Conservation (phyloP, 2,113 vertebrate species). For the Eira barbara region DNA sequence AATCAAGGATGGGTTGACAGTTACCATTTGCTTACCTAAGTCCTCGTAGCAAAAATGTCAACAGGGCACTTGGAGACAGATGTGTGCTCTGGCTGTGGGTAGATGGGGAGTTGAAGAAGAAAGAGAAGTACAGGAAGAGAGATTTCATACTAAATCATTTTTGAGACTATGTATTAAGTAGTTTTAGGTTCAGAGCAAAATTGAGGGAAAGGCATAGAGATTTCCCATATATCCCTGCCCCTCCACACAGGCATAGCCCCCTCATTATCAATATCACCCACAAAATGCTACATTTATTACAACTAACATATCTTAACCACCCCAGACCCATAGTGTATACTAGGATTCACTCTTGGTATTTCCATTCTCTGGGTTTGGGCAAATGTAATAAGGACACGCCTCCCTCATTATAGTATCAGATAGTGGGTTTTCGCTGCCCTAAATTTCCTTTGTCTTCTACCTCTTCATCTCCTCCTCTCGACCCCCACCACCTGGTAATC, state of each 20-base stretch:
- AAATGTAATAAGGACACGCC: too few relatives aligned
- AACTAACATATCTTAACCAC: background rate
- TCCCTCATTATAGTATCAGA: background rate
- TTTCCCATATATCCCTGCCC: too few relatives aligned
- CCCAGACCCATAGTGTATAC: background rate
- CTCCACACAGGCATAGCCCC: background rate
- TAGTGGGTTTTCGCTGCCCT: background rate
- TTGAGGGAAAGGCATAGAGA: background rate
- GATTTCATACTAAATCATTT: background rate
- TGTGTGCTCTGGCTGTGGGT: background rate
- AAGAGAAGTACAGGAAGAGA: background rate
- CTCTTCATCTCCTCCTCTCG: background rate
- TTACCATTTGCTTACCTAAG: background rate
- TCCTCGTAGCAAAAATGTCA: background rate
- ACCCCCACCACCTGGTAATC: fast-evolving
- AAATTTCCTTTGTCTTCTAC: background rate
- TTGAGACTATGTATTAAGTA: background rate
- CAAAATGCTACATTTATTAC: background rate
- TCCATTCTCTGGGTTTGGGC: background rate
- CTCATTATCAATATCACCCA: background rate
- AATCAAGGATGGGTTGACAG: background rate
- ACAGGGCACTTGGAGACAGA: background rate
- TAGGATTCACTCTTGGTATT: background rate
- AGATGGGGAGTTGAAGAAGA: background rate
- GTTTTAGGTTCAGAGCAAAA: background rate